These are phyloP conservation scores for Trypoxylon attenuatum DNA, from an alignment of 2,888 invertebrate genomes.

Conservation along the genomic window DNA sequence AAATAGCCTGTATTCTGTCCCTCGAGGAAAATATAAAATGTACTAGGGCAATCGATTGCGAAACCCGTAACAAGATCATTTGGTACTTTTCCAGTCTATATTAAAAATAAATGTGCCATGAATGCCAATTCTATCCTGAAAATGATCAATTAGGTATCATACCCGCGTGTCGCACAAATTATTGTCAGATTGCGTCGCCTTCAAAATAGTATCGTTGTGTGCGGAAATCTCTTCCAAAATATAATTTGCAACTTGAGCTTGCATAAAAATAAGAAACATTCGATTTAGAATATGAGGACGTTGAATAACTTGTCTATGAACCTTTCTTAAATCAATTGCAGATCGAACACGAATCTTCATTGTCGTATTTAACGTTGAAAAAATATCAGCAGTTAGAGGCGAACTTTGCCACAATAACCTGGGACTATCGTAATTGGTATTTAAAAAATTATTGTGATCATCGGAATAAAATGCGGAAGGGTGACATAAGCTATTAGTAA, in stretches of 20 bases:
- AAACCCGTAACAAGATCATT: constrained; percentile 30
- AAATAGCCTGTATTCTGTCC: constrained; percentile 28
- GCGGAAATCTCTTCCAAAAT: constrained; percentile 10
- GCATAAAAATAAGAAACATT: constrained; percentile 22
- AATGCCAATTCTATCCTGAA: too few relatives aligned
- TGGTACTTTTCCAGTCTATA: background rate
- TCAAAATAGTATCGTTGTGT: constrained; percentile 16
- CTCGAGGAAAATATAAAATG: constrained; percentile 31
- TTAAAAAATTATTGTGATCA: background rate
- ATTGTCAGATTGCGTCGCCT: background rate
- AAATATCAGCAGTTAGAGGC: constrained; percentile 10
- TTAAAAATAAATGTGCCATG: background rate
- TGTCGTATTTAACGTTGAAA: constrained; percentile 5
- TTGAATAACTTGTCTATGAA: constrained; percentile 1
- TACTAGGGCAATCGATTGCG: constrained; percentile 13
- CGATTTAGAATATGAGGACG: constrained; percentile 13
- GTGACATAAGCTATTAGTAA: constrained; percentile 11
- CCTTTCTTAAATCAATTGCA: constrained; percentile 12
- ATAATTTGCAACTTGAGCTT: constrained; percentile 5
- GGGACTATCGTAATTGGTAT: background rate
- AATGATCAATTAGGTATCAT: too few relatives aligned
- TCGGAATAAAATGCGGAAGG: constrained; percentile 2
- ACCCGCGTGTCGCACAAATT: too few relatives aligned
- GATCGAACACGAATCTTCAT: constrained; percentile 23
- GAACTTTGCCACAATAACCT: constrained; percentile 4